Conservation (phyloP, 2,113 vertebrate species). For the Clupea harengus region DNA sequence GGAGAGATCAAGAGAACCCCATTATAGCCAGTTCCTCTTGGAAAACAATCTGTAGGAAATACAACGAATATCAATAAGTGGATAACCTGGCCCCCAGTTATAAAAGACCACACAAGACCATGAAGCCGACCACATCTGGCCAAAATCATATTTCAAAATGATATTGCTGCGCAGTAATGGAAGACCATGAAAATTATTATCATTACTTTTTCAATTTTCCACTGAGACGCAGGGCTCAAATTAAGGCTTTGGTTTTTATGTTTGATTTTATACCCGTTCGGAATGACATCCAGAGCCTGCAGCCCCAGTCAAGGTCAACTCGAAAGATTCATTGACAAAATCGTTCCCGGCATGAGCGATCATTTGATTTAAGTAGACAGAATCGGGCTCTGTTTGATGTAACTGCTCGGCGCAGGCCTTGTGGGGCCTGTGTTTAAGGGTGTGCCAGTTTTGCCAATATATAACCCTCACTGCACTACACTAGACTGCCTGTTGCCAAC, state of each 20-base stretch:
- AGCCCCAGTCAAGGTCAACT: not conserved
- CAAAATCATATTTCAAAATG: slow-evolving; percentile 10
- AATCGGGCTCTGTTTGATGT: not conserved
- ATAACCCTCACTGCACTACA: not conserved
- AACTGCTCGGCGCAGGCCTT: not conserved
- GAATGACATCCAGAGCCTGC: not conserved
- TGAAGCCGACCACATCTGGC: not conserved
- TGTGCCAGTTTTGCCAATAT: not conserved
- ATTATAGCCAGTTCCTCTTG: not conserved
- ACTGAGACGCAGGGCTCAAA: not conserved
- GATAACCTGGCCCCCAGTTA: not conserved
- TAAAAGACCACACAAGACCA: not conserved
- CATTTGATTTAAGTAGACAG: slow-evolving; percentile 6
- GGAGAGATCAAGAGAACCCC: not conserved
- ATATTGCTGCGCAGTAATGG: not conserved
- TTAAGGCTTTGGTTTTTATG: not conserved
- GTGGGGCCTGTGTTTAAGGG: not conserved
- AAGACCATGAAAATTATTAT: slow-evolving; percentile 6
- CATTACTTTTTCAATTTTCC: slow-evolving; percentile 1
- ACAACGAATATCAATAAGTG: slow-evolving; percentile 13
- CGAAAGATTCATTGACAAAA: not conserved
- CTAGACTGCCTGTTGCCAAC: too few relatives aligned
- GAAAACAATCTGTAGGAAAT: slow-evolving; percentile 1
- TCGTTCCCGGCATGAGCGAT: not conserved
- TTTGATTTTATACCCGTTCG: not conserved